phyloP scores from a whole-genome alignment of 1,140 invertebrate species.

The Lutraria rhynchaena region DNA sequence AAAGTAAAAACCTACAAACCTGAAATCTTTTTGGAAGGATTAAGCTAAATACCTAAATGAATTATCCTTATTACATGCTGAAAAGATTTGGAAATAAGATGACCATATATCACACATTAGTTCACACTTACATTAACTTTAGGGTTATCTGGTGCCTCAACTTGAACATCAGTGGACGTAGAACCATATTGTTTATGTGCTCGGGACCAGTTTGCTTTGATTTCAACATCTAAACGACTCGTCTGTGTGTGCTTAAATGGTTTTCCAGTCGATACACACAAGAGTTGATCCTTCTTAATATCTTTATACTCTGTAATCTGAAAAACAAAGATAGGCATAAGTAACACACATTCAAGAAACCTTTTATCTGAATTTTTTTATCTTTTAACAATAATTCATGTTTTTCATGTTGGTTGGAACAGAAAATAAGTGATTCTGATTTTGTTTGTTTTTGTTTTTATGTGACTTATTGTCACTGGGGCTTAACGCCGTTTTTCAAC shows the following conservation, averaged over 20 bases:
- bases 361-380: too few relatives aligned
- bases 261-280: conserved; percentile 78
- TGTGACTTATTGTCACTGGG: too few relatives aligned
- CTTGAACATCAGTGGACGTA: conserved; percentile 75
- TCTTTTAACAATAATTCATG: too few relatives aligned
- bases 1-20: conserved; percentile 1
- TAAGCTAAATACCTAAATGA: too few relatives aligned
- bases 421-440: too few relatives aligned
- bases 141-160: conserved; percentile 68
- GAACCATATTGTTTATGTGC: conserved; percentile 77
- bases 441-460: too few relatives aligned
- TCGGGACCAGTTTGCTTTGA: conserved; percentile 80
- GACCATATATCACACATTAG: not conserved
- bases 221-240: conserved; percentile 71
- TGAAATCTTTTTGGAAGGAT: too few relatives aligned
- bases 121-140: conserved; percentile 75
- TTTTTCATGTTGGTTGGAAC: too few relatives aligned
- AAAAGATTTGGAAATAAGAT: not conserved
- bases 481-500: too few relatives aligned
- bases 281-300: conserved; percentile 74
- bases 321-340: conserved; percentile 23
- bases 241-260: conserved; percentile 67
- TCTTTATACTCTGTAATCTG: conserved; percentile 76
- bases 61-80: too few relatives aligned
- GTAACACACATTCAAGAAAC: too few relatives aligned